A percentile compares a stretch with the other conserved stretches of the same genome.
Evolutionary conservation across 2,888 invertebrate species (phyloP).

Genomic region (Euzetes globulus): DNA sequence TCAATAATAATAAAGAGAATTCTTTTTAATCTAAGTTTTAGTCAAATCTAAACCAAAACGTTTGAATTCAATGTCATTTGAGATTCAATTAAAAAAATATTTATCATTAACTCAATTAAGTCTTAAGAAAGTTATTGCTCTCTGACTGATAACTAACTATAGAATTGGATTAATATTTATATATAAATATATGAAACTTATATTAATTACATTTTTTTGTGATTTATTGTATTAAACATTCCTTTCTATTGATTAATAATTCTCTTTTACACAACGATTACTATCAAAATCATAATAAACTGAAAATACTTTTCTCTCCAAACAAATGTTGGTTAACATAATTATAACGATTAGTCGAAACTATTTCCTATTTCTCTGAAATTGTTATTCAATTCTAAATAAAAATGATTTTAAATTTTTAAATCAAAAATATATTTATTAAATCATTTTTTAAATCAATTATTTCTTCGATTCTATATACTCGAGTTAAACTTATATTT

Average conservation of each 20-base stretch:
- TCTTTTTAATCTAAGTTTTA: not conserved
- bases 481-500: too few relatives aligned
- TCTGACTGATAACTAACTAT: not conserved
- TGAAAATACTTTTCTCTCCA: not conserved
- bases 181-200: not conserved
- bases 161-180: not conserved
- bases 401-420: not conserved
- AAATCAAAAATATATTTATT: not conserved
- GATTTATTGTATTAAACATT: slow-evolving; percentile 1
- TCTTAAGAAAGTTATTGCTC: not conserved
- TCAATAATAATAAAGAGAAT: not conserved
- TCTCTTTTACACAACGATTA: slow-evolving; percentile 1
- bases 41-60: not conserved
- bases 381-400: not conserved
- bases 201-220: not conserved
- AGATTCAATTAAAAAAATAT: too few relatives aligned
- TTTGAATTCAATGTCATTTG: too few relatives aligned
- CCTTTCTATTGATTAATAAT: slow-evolving; percentile 2
- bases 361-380: not conserved
- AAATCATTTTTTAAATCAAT: not conserved
- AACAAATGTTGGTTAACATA: not conserved
- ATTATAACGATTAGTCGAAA: not conserved
- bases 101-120: not conserved
- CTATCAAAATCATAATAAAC: not conserved
- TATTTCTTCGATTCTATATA: too few relatives aligned